Evolutionary conservation across 2,797 vertebrate species (phyloP).

Genomic region (Anas flavirostris): DNA sequence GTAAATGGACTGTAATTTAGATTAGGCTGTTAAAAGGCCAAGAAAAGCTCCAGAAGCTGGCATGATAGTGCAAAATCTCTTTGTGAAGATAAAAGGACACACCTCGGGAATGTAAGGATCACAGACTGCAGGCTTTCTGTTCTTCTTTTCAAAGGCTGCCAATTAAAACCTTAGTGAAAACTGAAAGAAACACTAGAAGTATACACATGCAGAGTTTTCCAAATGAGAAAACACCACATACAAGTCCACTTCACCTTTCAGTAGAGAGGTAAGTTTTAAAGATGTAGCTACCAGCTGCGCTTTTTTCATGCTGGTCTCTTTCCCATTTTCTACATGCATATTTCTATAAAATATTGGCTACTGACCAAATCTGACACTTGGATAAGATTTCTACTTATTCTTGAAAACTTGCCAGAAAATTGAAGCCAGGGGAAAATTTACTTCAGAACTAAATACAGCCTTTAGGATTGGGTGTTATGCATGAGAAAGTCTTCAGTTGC

Average conservation of each 20-base stretch:
- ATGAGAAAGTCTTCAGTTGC: not conserved
- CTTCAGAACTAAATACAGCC: not conserved
- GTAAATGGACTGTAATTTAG: not conserved
- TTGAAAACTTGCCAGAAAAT: conserved; percentile 19
- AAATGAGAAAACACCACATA: not conserved
- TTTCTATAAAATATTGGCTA: conserved; percentile 38
- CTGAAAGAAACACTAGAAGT: not conserved
- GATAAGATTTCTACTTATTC: conserved; percentile 18
- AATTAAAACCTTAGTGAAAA: not conserved
- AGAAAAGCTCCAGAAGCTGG: not conserved
- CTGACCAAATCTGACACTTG: conserved; percentile 20
- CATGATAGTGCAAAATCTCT: not conserved
- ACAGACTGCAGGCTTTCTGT: not conserved
- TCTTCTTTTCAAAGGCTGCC: not conserved
- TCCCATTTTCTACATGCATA: not conserved
- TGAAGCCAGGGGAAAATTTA: not conserved
- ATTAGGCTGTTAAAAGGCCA: not conserved
- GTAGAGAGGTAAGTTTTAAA: not conserved
- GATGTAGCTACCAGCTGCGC: not conserved
- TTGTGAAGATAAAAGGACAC: not conserved
- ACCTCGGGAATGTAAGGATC: not conserved
- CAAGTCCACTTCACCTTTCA: not conserved
- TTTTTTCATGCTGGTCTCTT: not conserved
- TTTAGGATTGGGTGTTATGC: not conserved
- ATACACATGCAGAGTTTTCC: not conserved